Percentiles rank a stretch among this genome's conserved stretches.
These are phyloP conservation scores for Tupaia chinensis DNA, from an alignment of 2,113 vertebrate species.

Conservation along the genomic window DNA sequence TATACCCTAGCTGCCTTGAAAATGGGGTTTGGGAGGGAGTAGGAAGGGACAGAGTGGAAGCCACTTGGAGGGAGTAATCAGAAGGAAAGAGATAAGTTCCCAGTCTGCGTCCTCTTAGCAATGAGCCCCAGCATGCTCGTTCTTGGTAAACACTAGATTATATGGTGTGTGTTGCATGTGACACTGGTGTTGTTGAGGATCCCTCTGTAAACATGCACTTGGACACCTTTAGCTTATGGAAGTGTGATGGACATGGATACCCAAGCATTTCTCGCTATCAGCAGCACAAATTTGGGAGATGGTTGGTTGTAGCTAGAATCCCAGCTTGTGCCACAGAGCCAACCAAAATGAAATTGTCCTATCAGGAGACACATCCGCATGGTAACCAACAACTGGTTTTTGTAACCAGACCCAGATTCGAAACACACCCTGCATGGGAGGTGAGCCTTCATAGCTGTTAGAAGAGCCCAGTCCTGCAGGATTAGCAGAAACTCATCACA, in stretches of 20 bases:
- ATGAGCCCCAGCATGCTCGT: not conserved
- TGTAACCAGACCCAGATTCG: not conserved
- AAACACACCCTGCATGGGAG: not conserved
- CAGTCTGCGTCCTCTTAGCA: not conserved
- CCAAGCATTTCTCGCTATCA: not conserved
- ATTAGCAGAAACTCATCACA: not conserved
- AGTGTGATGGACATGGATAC: not conserved
- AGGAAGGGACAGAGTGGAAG: not conserved
- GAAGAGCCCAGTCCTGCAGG: not conserved
- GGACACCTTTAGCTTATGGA: not conserved
- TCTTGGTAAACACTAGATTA: not conserved
- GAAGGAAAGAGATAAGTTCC: not conserved
- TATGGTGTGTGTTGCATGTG: not conserved
- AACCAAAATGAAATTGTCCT: not conserved
- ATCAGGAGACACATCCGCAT: not conserved
- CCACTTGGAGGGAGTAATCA: not conserved
- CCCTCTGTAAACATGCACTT: not conserved
- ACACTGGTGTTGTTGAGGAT: not conserved
- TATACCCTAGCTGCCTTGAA: not conserved
- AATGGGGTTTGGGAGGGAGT: not conserved
- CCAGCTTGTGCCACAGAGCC: not conserved
- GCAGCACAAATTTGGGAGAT: not conserved
- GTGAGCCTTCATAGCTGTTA: not conserved
- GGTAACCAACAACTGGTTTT: not conserved
- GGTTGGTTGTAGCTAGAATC: not conserved